A percentile compares a stretch with the other conserved stretches of the same genome.
phyloP scores from a whole-genome alignment of 2,888 invertebrate species.

The Asteroscopus sphinx region DNA sequence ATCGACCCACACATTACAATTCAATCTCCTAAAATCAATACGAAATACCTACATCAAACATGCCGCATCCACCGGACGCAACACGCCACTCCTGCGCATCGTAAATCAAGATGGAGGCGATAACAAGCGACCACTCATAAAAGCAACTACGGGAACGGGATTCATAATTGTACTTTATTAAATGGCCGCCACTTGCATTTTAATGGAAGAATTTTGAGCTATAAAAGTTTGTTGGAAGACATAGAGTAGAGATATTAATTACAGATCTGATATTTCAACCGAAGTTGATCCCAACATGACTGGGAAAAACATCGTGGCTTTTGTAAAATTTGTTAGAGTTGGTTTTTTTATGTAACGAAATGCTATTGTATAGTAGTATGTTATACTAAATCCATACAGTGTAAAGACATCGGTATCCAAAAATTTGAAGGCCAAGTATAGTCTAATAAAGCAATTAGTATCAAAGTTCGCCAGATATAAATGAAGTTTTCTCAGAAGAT shows the following conservation, averaged over 20 bases:
- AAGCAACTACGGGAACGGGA: conserved; percentile 86
- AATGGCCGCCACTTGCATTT: conserved; percentile 83
- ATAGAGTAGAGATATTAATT: conserved; percentile 36
- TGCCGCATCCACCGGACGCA: conserved; percentile 63
- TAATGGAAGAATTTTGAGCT: conserved; percentile 79
- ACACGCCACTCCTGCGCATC: conserved; percentile 60
- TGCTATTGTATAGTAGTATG: no score
- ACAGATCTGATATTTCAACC: conserved; percentile 26
- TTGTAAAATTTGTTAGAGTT: no score
- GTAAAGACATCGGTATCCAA: no score
- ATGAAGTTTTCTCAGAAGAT: no score
- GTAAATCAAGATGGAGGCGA: conserved; percentile 88
- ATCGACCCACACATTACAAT: conserved; percentile 35
- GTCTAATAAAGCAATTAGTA: no score
- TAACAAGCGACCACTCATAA: conserved; percentile 86
- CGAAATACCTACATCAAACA: conserved; percentile 50
- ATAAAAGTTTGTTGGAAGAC: conserved; percentile 55
- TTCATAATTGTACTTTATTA: conserved; percentile 89
- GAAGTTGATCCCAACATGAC: no score
- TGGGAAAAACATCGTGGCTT: no score
- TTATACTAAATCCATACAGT: no score
- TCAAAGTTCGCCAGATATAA: no score
- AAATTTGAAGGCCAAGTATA: no score
- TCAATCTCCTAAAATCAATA: conserved; percentile 51
- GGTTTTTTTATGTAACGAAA: no score